phyloP scores from a whole-genome alignment of 1,140 invertebrate species.

The Cydia strobilella region DNA sequence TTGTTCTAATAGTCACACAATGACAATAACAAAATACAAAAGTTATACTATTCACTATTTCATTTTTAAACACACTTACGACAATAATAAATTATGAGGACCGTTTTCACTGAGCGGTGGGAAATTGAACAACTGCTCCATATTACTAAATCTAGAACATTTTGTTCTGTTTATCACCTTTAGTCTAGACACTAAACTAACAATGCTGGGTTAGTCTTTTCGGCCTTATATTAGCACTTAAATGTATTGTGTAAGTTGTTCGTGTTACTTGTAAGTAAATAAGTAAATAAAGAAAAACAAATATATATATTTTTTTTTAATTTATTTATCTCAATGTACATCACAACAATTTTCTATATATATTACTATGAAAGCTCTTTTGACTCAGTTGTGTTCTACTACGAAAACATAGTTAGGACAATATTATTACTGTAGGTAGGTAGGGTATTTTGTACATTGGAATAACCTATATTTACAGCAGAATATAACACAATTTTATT shows the following conservation, averaged over 20 bases:
- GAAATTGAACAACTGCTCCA: constrained; percentile 20
- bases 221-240: neutral
- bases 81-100: neutral
- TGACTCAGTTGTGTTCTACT: neutral
- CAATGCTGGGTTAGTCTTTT: constrained; percentile 8
- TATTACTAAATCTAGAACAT: constrained; percentile 10
- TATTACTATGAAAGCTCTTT: neutral
- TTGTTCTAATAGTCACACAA: neutral
- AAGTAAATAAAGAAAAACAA: neutral
- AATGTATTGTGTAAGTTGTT: neutral
- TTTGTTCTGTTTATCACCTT: constrained; percentile 22
- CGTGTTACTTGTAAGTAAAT: neutral
- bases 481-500: neutral
- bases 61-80: constrained; percentile 1
- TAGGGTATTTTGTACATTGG: too few species aligned
- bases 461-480: neutral
- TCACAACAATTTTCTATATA: too few species aligned
- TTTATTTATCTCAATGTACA: too few species aligned
- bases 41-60: neutral
- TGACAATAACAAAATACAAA: neutral
- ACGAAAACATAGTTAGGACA: neutral
- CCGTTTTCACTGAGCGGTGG: constrained; percentile 20
- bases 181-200: constrained; percentile 26
- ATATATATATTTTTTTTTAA: too few species aligned
- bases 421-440: neutral